Base-by-base conservation (phyloP, 2,797 vertebrate species). In the Xenops minutus region DNA sequence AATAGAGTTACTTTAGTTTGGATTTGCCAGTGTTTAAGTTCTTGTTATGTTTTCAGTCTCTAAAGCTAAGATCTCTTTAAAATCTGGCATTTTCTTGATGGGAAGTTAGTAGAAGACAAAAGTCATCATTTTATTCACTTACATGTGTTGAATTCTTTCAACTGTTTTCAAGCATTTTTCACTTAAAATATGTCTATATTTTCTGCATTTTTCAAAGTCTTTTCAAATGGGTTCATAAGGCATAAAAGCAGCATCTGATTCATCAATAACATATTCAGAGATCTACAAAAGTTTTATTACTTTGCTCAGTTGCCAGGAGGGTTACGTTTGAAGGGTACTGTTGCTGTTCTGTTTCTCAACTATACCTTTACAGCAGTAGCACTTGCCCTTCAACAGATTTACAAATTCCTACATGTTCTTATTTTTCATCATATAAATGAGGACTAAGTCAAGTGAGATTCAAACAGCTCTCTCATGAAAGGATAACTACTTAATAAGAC, bases 401-500 rank as follows among this genome's bases (percentile, higher is more conserved):
- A 90, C 87, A 87, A 88, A 97, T 96, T 93, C 94, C 82, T 94
- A 10, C 49, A 58, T 84, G 64, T 71, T 96, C 58, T 18, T 90
- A 91, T 92, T 96, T 93, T 97, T 96, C 82, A 66, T 94, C 91
- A 55, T 59, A 76, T 85, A 93, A 93, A 95, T 68, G 76, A 96
- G 62, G 74, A 89, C 39, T 80, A 89, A 95, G 94, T 93, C 93
- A 96, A 97, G 89, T 67, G 86, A 92, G 46, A 83, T 95, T 95
- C 88, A 95, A 96, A 86, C 76, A 89, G 69, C 37, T 86, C 84
- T 89, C 88, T 92, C 75, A 69, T 87, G 74, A 96, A 95, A 95
- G 79, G 92, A 92, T 95, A 96, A 96, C 93, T 96, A 91, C 92
- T 87, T 95, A 96, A 97, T 94, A 93, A 92, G 89, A 90, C 95